Evolutionary conservation across 64 coral and sea anemone species (phyloP).

Genomic region (Dendrophyllia cribrosa): DNA sequence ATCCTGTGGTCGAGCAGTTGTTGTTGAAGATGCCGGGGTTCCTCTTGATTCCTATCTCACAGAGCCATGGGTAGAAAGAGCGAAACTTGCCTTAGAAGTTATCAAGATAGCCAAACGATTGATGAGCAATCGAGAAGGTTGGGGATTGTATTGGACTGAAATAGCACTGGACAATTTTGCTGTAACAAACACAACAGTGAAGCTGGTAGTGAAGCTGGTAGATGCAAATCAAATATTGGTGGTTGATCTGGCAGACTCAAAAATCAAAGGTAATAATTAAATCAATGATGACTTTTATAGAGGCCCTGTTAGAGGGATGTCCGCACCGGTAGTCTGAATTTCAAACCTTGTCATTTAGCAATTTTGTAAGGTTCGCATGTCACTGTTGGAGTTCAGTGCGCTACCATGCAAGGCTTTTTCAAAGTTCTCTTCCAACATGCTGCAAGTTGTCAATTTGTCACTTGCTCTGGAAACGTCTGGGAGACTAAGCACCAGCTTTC

Average conservation of each 20-base stretch:
- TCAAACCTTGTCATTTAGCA: too few relatives aligned
- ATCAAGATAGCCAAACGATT: conserved; percentile 74
- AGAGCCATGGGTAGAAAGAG: conserved; percentile 68
- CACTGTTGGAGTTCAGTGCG: too few relatives aligned
- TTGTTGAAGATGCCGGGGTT: conserved; percentile 74
- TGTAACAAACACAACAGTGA: conserved; percentile 63
- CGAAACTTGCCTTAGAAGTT: conserved; percentile 63
- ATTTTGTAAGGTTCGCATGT: too few relatives aligned
- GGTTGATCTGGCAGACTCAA: conserved; percentile 43
- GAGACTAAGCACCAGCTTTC: too few relatives aligned
- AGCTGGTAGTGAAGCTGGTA: conserved; percentile 50
- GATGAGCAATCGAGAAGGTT: conserved; percentile 43
- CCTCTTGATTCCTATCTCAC: conserved; percentile 50
- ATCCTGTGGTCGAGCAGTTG: conserved; percentile 73
- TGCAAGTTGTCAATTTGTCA: too few relatives aligned
- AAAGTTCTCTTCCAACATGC: too few relatives aligned
- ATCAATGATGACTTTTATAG: too few relatives aligned
- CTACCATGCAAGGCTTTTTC: too few relatives aligned
- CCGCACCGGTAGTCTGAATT: too few relatives aligned
- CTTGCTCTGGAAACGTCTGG: too few relatives aligned
- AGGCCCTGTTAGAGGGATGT: too few relatives aligned
- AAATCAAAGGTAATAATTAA: conserved; percentile 2
- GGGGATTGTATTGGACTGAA: conserved; percentile 87
- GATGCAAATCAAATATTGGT: conserved; percentile 67
- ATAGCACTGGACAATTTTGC: conserved; percentile 67